A percentile compares a stretch with the other conserved stretches of the same genome.
phyloP scores from a whole-genome alignment of 2,797 vertebrate genomes.

The Onychomys leucogaster region DNA sequence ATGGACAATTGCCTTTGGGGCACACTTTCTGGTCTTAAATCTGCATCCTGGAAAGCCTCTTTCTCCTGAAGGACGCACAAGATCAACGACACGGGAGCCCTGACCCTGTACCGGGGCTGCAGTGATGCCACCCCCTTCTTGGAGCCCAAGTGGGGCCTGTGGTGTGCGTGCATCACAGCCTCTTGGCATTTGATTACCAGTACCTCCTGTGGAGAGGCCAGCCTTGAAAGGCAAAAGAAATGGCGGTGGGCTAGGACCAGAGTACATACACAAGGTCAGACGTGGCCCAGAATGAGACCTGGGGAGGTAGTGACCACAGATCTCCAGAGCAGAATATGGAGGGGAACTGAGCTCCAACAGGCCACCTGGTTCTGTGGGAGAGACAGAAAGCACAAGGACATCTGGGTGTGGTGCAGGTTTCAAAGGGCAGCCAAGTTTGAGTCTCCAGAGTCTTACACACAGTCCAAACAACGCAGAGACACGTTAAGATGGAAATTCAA shows the following conservation, averaged over 20 bases:
- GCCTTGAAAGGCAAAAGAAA: not conserved
- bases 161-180: not conserved
- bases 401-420: not conserved
- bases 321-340: not conserved
- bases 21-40: not conserved
- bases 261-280: not conserved
- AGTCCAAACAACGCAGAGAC: conserved; percentile 25
- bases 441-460: not conserved
- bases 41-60: not conserved
- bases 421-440: not conserved
- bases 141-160: not conserved
- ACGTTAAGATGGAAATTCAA: conserved; percentile 32
- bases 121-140: not conserved
- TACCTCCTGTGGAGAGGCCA: not conserved
- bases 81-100: not conserved
- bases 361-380: not conserved
- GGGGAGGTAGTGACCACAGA: not conserved
- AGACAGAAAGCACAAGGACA: not conserved
- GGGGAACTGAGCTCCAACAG: not conserved
- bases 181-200: not conserved
- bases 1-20: not conserved
- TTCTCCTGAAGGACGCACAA: not conserved
- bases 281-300: not conserved
- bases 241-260: accelerated
- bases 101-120: not conserved